Base-by-base conservation (phyloP, 2,888 invertebrate genomes). In the Uropetala carovei region DNA sequence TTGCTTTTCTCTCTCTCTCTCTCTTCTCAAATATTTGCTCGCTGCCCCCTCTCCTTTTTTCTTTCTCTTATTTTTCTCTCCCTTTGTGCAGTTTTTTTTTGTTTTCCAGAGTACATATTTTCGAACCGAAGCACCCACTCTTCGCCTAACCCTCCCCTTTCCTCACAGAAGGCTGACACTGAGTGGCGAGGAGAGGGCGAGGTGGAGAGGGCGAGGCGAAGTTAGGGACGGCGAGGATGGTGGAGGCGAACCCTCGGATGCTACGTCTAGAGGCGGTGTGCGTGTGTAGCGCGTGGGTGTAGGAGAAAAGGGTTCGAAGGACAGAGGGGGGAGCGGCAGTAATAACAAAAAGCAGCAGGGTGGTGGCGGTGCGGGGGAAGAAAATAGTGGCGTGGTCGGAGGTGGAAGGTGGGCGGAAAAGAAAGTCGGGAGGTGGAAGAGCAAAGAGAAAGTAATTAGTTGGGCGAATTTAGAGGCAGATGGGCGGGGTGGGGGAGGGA, bases 381-480 rank as follows among this genome's bases (percentile, higher is more conserved):
- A 68, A 43, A 43, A 5, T 3, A 43, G 43, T 43, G 43, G 43
- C 43, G 43, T 43, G 43, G 43, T 43, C 43, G 18, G 64, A 68
- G 68, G 68, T 18, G 68, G 14, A 27, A 75, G 75, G 43, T 43
- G 43, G 43, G 43, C 11, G 27, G 27, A 27, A 75, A 75, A 4
- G 75, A 68, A 22, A 68, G 68, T 18, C 14, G 64, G 64, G 16
- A 27, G 75, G 75, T 10, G 11, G 75, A 14, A 60, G 22, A 75
- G 1, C 22, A 27, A 75, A 27, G 27, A 75, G 75, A 27, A 75
- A 27, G 75, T 75, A 75, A 75, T 75, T 75, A 75, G 75, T 75
- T 75, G 75, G 27, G 75, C 75, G 75, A 75, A 75, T 75, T 75
- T 75, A 75, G 75, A 75, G 75, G 75, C 75, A 75, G 75, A 27